Conservation (phyloP, 2,113 vertebrate species). For the Otocyon megalotis region DNA sequence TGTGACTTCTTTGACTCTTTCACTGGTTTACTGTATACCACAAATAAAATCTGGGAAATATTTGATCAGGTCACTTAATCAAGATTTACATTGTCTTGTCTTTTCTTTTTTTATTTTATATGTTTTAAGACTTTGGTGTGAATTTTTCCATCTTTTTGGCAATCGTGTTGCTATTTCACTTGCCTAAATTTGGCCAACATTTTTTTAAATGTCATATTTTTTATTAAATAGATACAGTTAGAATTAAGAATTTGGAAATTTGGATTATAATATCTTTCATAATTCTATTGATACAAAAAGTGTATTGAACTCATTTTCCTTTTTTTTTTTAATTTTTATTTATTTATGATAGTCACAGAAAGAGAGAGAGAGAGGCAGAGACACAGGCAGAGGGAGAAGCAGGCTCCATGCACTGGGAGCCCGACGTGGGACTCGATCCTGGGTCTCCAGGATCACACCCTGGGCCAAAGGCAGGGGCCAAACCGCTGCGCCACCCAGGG, state of each 20-base stretch:
- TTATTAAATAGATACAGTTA: constrained; percentile 37
- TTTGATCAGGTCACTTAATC: not conserved
- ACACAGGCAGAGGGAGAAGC: too few relatives aligned
- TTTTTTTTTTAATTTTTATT: too few relatives aligned
- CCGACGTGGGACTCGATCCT: too few relatives aligned
- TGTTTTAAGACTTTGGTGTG: not conserved
- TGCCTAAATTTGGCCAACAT: constrained; percentile 26
- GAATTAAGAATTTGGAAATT: constrained; percentile 54
- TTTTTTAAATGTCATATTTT: not conserved
- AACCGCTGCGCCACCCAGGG: too few relatives aligned
- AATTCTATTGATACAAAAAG: not conserved
- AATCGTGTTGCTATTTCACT: constrained; percentile 7
- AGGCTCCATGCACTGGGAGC: too few relatives aligned
- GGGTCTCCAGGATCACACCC: too few relatives aligned
- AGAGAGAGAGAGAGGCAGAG: too few relatives aligned
- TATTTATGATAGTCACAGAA: too few relatives aligned
- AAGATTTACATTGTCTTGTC: constrained; percentile 36
- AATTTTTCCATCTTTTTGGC: not conserved
- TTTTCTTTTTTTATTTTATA: not conserved
- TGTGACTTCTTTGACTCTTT: constrained; percentile 39
- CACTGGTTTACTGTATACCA: not conserved
- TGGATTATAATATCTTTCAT: not conserved
- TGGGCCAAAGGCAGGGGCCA: too few relatives aligned
- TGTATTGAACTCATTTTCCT: not conserved
- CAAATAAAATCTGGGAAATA: not conserved